Percentiles rank a stretch among this genome's conserved stretches.
These are phyloP conservation scores for Baccha elongata DNA, from an alignment of 2,888 invertebrate genomes.

Conservation along the genomic window DNA sequence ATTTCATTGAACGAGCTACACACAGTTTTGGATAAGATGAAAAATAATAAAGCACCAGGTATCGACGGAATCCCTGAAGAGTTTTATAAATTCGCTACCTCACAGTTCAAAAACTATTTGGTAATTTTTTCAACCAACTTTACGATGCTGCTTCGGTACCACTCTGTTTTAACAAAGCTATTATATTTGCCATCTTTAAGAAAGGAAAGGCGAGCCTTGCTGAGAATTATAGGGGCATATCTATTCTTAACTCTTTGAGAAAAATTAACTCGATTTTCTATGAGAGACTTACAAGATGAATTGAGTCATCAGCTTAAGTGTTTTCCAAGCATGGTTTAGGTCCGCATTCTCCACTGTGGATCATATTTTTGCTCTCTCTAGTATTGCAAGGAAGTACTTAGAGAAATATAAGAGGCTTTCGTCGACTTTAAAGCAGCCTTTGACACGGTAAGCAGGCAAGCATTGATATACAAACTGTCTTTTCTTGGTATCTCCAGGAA, in stretches of 20 bases:
- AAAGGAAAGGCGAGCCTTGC: background rate
- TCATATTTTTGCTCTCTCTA: slow-evolving; percentile 2
- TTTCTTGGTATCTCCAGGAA: background rate
- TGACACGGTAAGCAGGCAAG: slow-evolving; percentile 2
- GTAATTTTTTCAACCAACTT: slow-evolving; percentile 1
- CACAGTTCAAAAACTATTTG: background rate
- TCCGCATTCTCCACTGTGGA: slow-evolving; percentile 1
- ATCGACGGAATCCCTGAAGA: background rate
- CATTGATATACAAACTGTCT: background rate
- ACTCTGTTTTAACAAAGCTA: background rate
- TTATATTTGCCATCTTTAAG: slow-evolving; percentile 15
- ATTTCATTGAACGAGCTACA: background rate
- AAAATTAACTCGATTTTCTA: slow-evolving; percentile 9
- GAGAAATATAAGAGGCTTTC: slow-evolving; percentile 2
- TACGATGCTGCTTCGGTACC: background rate
- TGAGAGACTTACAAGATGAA: background rate
- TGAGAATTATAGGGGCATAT: slow-evolving; percentile 19
- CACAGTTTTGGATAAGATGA: background rate
- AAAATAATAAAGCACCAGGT: too few species aligned
- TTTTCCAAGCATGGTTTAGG: slow-evolving; percentile 29
- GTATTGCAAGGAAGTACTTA: background rate
- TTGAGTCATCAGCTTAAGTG: background rate
- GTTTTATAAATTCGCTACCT: background rate
- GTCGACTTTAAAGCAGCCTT: background rate
- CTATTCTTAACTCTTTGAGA: background rate